Percentiles rank a stretch among this genome's conserved stretches.
Evolutionary conservation across 2,797 vertebrate species (phyloP).

Genomic region (Thamnophis elegans): DNA sequence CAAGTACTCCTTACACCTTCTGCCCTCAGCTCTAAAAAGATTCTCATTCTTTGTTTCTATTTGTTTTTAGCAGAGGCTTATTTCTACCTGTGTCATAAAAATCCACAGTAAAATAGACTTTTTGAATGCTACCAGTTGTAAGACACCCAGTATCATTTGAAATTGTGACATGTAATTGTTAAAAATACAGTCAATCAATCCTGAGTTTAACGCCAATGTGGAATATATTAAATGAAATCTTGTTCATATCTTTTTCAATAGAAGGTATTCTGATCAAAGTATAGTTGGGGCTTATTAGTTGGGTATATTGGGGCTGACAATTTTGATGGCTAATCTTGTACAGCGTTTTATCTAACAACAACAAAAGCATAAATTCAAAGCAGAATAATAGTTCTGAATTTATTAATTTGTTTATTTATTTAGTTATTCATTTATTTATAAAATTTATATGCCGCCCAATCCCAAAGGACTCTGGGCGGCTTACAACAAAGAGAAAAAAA

Average conservation of each 20-base stretch:
- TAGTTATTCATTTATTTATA: no score
- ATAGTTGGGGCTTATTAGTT: no score
- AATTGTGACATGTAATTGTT: background rate
- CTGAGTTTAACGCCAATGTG: background rate
- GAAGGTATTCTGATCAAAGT: background rate
- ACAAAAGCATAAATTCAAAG: background rate
- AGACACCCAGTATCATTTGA: background rate
- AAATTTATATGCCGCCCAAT: no score
- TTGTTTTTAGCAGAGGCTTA: background rate
- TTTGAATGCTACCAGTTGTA: background rate
- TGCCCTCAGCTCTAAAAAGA: background rate
- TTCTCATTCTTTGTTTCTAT: background rate
- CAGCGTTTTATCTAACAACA: background rate
- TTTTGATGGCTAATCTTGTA: background rate
- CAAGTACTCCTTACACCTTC: slow-evolving; percentile 25
- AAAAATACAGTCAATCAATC: background rate
- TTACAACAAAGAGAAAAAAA: no score
- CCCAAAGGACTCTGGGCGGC: no score
- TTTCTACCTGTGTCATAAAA: background rate
- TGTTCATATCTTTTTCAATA: background rate
- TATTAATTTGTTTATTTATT: no score
- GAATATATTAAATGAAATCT: background rate
- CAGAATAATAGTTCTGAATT: background rate
- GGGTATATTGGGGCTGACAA: background rate
- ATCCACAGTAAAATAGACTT: slow-evolving; percentile 5